Base-by-base conservation (phyloP, 2,888 invertebrate genomes). In the Torymus aiolomorphi region DNA sequence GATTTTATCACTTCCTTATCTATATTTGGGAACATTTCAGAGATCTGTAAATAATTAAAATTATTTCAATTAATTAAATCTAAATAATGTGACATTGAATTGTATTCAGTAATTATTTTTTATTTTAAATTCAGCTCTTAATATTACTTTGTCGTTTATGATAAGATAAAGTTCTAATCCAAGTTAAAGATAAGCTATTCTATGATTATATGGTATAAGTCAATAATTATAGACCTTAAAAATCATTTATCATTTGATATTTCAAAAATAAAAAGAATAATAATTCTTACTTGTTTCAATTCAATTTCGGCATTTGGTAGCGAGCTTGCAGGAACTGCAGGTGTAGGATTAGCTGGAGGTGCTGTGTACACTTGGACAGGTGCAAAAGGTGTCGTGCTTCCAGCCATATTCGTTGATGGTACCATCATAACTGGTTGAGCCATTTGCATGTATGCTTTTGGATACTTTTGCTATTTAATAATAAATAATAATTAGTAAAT, bases 1-100 rank as follows among this genome's bases (percentile, higher is more conserved):
- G 97, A 96, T 88, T 95, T 96, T 77, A 98, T 95, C 5, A 98
- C 97, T 87, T 98, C 97, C 84, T 95, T 95, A 88, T 98, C 98
- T 88, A 98, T 94, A 88, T 95, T 95, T 1, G 98, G 98, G 92
- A 99, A 98, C 97, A 98, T 98, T 91, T 98, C 98, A 88, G 95
- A 95, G 84, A 98, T 95, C 96, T 96, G 91, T 51, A 91, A 91
- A 81, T 56, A 56, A 62, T 31, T 42, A 42, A 42, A 8, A 42
- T 42, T 42, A 42, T 62, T 66, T 57, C 10, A 14, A 77, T 42
- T 42, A 24, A 54, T 31, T 31, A 66, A 73, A 72, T 73, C 4
- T 61, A 54, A 13, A 74, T 56, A 57, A 24, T 56, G 13, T 11
- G 18, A 56, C 14, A 54, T 51, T 14, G 16, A 10, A 5, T 8